These are phyloP conservation scores for Horisme vitalbata DNA, from an alignment of 2,888 invertebrate genomes.

Conservation along the genomic window DNA sequence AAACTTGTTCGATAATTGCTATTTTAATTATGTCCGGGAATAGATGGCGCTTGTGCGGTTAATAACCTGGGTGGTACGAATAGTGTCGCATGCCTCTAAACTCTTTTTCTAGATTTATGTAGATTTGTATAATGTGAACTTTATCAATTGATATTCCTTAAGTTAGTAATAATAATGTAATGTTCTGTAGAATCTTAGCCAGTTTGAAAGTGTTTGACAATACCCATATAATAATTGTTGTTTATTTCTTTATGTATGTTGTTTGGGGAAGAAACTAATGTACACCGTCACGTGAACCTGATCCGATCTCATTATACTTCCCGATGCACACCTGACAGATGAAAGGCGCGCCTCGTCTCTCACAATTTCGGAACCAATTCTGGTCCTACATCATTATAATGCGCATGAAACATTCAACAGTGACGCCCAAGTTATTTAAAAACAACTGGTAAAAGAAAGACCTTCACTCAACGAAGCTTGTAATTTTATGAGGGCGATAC, in stretches of 20 bases:
- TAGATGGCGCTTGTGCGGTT: constrained; percentile 11
- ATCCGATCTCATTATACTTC: constrained; percentile 5
- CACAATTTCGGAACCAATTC: constrained; percentile 20
- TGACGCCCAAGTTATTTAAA: constrained; percentile 52
- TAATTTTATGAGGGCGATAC: constrained; percentile 49
- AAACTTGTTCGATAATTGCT: constrained; percentile 17
- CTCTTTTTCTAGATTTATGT: too few species aligned
- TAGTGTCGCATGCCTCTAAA: too few species aligned
- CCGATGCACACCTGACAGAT: constrained; percentile 11
- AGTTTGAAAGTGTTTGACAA: too few species aligned
- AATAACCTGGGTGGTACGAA: constrained; percentile 4
- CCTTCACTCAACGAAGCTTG: constrained; percentile 41
- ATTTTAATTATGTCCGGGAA: constrained; percentile 11
- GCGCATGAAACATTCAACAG: constrained; percentile 68
- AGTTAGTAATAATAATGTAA: too few species aligned
- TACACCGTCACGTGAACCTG: neutral
- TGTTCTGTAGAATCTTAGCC: too few species aligned
- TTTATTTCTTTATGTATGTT: neutral
- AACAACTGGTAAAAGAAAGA: constrained; percentile 45
- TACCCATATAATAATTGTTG: too few species aligned
- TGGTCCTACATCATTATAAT: constrained; percentile 44
- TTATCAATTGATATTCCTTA: too few species aligned
- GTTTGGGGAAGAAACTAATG: neutral
- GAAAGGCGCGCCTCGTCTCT: constrained; percentile 16
- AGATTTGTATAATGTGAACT: too few species aligned